Evolutionary conservation across 2,113 vertebrate species (phyloP).

Genomic region (Oreochromis aureus): DNA sequence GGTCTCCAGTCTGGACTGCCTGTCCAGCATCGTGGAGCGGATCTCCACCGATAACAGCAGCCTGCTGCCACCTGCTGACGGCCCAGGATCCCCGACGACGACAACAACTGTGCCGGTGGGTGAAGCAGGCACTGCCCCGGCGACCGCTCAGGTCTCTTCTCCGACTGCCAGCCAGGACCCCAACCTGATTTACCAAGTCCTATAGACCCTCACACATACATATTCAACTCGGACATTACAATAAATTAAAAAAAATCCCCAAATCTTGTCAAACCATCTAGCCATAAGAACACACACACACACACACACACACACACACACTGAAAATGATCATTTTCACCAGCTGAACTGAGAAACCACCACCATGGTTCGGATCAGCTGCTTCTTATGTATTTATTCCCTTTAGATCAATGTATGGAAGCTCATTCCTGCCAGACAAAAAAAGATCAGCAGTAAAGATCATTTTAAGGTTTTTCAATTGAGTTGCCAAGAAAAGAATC

Average conservation of each 20-base stretch:
- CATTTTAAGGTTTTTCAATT: not conserved
- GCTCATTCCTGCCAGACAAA: constrained; percentile 6
- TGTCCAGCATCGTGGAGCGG: constrained; percentile 96
- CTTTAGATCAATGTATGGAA: not conserved
- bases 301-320: not conserved
- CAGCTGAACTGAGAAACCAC: not conserved
- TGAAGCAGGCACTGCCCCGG: constrained; percentile 58
- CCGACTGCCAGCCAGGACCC: constrained; percentile 70
- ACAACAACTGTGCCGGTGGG: constrained; percentile 10
- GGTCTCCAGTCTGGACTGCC: constrained; percentile 92
- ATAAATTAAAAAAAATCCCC: not conserved
- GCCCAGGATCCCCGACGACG: constrained; percentile 63
- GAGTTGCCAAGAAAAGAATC: not conserved
- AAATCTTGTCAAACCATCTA: not conserved
- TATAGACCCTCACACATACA: constrained; percentile 67
- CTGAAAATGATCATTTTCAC: not conserved
- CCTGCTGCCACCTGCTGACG: constrained; percentile 65
- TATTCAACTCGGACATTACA: not conserved
- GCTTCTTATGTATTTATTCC: not conserved
- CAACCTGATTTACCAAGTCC: constrained; percentile 87
- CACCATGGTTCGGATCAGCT: not conserved
- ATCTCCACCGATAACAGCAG: constrained; percentile 88
- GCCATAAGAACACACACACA: not conserved
- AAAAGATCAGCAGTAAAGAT: not conserved
- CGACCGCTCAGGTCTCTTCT: constrained; percentile 59